These are phyloP conservation scores for Belonocnema kinseyi DNA, from an alignment of 1,140 invertebrate genomes.

Conservation along the genomic window DNA sequence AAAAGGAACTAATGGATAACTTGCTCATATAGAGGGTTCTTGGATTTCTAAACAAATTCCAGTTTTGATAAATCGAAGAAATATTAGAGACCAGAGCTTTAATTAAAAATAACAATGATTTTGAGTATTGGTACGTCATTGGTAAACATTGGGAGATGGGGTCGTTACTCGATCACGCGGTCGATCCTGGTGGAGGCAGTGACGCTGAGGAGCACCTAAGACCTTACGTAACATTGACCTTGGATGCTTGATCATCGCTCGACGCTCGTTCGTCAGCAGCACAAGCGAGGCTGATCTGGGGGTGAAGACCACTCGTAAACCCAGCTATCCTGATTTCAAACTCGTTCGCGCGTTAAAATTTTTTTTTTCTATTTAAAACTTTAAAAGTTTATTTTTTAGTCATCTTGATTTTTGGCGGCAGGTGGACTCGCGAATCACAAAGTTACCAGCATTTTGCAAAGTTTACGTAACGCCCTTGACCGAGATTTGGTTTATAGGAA, in stretches of 20 bases:
- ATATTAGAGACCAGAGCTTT: background rate
- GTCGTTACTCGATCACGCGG: slow-evolving; percentile 14
- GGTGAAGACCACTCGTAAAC: background rate
- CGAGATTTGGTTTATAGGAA: background rate
- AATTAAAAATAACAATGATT: background rate
- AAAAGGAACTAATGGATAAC: too few species aligned
- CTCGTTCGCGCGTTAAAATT: too few species aligned
- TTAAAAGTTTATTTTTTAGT: background rate
- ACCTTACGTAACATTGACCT: slow-evolving; percentile 70
- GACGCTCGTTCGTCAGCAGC: slow-evolving; percentile 59
- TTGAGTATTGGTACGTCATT: background rate
- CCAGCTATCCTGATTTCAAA: slow-evolving; percentile 15
- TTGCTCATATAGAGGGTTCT: background rate
- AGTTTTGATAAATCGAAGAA: too few species aligned
- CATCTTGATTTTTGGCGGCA: background rate
- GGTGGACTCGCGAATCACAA: background rate
- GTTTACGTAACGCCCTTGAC: slow-evolving; percentile 1
- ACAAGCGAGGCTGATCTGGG: slow-evolving; percentile 8
- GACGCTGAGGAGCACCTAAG: slow-evolving; percentile 40
- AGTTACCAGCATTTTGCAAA: slow-evolving; percentile 9
- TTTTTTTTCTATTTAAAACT: background rate
- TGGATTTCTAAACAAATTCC: slow-evolving; percentile 34
- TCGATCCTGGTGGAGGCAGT: background rate
- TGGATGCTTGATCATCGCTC: slow-evolving; percentile 60
- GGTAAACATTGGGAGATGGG: background rate